These are phyloP conservation scores for Cyclura pinguis DNA, from an alignment of 2,797 vertebrate species.

Conservation along the genomic window DNA sequence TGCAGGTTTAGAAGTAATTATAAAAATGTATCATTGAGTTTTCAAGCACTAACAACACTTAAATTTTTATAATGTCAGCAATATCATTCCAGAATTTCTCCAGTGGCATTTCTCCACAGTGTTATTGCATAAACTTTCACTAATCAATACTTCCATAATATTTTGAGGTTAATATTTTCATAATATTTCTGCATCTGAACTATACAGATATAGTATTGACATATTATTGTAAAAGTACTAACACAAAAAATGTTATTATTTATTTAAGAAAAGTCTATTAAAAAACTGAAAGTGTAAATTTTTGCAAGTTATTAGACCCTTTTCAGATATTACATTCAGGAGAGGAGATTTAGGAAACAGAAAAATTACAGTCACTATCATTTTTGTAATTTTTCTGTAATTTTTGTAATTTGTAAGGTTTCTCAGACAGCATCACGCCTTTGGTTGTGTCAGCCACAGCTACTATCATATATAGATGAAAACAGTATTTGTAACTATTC, in stretches of 20 bases:
- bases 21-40: not conserved
- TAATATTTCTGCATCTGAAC: not conserved
- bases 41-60: not conserved
- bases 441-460: not conserved
- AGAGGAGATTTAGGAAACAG: not conserved
- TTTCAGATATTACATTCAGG: not conserved
- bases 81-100: not conserved
- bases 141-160: not conserved
- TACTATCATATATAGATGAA: not conserved
- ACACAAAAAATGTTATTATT: not conserved
- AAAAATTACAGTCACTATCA: not conserved
- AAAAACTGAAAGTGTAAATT: not conserved
- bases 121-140: not conserved
- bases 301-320: not conserved
- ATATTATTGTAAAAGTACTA: not conserved
- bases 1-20: not conserved
- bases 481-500: no score
- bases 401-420: not conserved
- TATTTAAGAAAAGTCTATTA: not conserved
- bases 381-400: no score
- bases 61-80: not conserved
- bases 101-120: not conserved
- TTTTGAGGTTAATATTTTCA: not conserved
- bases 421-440: not conserved
- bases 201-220: not conserved